Evolutionary conservation across 1,140 invertebrate species (phyloP), one percentile per base, ranked within the genome.

Genomic region (Contarinia nasturtii): DNA sequence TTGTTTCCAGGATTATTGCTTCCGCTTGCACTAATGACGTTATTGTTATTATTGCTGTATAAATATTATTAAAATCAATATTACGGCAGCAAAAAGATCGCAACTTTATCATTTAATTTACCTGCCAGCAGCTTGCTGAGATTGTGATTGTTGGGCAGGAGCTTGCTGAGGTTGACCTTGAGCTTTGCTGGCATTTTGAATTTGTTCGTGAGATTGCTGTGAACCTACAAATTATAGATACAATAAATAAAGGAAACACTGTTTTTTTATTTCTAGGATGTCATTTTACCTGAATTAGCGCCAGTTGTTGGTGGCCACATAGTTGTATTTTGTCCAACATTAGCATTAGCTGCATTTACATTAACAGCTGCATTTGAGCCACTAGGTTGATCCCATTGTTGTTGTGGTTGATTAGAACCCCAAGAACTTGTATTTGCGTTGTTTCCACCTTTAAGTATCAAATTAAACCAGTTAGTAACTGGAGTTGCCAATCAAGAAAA

Each of bases 11-110:
- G 47, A 53, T 55, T 55, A 36, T 43, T 49, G 33, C 45, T 52
- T 48, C 54, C 48, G 51, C 54, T 54, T 46, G 49, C 46, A 50
- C 40, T 46, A 56, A 49, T 52, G 46, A 51, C 53, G 51, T 58
- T 56, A 51, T 56, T 53, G n/a, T 11, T 18, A 14, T 43, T 54
- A 51, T 58, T 54, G 27, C 27, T 27, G n/a, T n/a, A 27, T 5
- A 27, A 27, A 27, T 27, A 10, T 5, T 8, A 36, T 36, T 10
- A 8, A 36, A 36, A 36, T 8, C 8, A 36, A 10, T 36, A 36
- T 8, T 8, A 36, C 8, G n/a, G n/a, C n/a, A 36, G n/a, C 34
- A 10, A 8, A 36, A 36, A 36, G 8, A 36, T 36, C n/a, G n/a
- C 8, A 36, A 36, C 8, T 36, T 36, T 36, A 44, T 17, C 21